Conservation (phyloP, 2,888 invertebrate species). For the Tetragonisca angustula region DNA sequence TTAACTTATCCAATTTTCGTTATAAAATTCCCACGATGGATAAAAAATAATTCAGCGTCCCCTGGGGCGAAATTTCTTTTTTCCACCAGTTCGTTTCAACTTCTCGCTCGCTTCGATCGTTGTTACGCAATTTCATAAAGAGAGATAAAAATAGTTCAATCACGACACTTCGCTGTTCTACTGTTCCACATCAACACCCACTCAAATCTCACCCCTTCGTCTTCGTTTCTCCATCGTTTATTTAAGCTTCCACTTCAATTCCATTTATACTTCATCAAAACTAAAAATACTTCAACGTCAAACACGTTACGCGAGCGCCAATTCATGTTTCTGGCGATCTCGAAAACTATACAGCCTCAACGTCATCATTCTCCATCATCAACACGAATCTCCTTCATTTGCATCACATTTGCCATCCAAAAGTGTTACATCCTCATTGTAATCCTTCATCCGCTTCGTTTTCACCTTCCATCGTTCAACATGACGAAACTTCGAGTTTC, state of each 20-base stretch:
- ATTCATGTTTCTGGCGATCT: neutral
- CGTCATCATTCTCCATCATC: neutral
- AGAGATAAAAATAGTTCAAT: neutral
- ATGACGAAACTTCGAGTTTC: neutral
- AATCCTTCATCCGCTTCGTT: neutral
- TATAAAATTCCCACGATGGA: too few species aligned
- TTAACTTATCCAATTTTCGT: neutral
- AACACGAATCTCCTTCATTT: constrained; percentile 6
- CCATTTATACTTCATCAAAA: too few species aligned
- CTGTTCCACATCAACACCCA: too few species aligned
- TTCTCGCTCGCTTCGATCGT: too few species aligned
- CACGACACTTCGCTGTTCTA: too few species aligned
- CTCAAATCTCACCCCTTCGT: too few species aligned
- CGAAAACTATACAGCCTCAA: neutral
- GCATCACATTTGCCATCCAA: neutral
- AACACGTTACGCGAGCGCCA: neutral
- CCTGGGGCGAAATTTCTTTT: too few species aligned
- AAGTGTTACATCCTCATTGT: neutral
- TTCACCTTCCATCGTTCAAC: neutral
- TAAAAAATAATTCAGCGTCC: too few species aligned
- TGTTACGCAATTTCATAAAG: neutral
- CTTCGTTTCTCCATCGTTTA: too few species aligned
- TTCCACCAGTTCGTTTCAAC: too few species aligned
- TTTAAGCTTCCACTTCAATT: too few species aligned
- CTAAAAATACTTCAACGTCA: neutral